These are phyloP conservation scores for Gasterosteus nipponicus DNA, from an alignment of 2,113 vertebrate genomes.

Conservation along the genomic window DNA sequence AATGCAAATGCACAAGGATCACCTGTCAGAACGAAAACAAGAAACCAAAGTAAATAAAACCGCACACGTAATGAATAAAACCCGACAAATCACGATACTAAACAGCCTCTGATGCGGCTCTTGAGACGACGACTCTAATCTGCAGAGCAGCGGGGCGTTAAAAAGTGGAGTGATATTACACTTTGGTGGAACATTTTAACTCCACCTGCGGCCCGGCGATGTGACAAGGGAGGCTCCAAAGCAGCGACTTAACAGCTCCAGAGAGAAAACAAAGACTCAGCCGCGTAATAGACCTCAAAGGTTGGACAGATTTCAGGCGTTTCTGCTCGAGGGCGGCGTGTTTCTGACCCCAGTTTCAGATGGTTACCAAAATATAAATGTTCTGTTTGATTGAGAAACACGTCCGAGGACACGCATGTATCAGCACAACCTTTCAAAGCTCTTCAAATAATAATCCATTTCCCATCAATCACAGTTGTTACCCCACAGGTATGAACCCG, in stretches of 20 bases:
- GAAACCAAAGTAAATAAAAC: conserved; percentile 30
- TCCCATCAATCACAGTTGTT: not conserved
- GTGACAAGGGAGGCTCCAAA: conserved; percentile 53
- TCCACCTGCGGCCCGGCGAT: conserved; percentile 45
- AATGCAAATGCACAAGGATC: not conserved
- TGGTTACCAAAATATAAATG: not conserved
- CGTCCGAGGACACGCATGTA: not conserved
- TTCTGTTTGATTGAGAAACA: not conserved
- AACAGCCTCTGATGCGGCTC: conserved; percentile 42
- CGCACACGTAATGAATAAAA: conserved; percentile 42
- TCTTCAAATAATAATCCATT: not conserved
- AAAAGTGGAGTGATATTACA: conserved; percentile 63
- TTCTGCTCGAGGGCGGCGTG: conserved; percentile 19
- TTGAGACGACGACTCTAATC: conserved; percentile 56
- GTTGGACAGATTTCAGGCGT: conserved; percentile 39
- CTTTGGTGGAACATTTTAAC: conserved; percentile 62
- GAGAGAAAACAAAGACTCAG: conserved; percentile 34
- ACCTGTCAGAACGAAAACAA: conserved; percentile 27
- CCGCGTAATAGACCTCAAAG: not conserved
- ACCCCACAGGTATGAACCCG: not conserved
- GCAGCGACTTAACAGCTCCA: conserved; percentile 46
- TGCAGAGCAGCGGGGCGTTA: conserved; percentile 52
- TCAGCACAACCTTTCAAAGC: not conserved
- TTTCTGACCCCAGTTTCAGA: conserved; percentile 47
- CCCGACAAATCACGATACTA: conserved; percentile 41